Evolutionary conservation across 2,888 invertebrate genomes (phyloP).

Genomic region (Apoderus coryli): DNA sequence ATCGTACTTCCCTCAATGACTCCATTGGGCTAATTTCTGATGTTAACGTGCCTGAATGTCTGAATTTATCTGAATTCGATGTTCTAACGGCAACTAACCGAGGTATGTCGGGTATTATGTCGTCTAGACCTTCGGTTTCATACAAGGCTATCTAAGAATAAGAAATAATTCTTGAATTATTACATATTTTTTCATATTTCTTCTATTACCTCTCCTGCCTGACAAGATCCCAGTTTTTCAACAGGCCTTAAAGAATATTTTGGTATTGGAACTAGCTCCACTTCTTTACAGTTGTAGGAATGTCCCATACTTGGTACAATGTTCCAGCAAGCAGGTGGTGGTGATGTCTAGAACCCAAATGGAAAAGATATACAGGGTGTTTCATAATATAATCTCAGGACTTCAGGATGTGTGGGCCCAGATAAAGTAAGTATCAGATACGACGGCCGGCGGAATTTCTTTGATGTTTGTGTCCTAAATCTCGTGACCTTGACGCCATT

Average conservation of each 20-base stretch:
- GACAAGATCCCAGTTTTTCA: slow-evolving; percentile 42
- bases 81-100: slow-evolving; percentile 41
- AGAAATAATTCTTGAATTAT: too few relatives aligned
- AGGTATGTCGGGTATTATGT: slow-evolving; percentile 34
- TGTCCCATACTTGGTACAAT: slow-evolving; percentile 46
- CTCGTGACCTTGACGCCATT: too few relatives aligned
- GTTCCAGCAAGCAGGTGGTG: slow-evolving; percentile 44
- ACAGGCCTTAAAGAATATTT: slow-evolving; percentile 39
- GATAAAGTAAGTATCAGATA: too few relatives aligned
- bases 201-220: slow-evolving; percentile 40
- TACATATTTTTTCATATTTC: too few relatives aligned
- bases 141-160: slow-evolving; percentile 43
- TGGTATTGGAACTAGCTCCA: slow-evolving; percentile 40
- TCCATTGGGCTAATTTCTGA: slow-evolving; percentile 30
- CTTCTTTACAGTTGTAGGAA: slow-evolving; percentile 42
- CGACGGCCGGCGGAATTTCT: too few relatives aligned
- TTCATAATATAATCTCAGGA: too few relatives aligned
- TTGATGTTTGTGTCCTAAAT: too few relatives aligned
- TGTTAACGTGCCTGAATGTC: too few relatives aligned
- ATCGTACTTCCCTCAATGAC: slow-evolving; percentile 47
- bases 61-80: slow-evolving; percentile 31
- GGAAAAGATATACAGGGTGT: too few relatives aligned
- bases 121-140: slow-evolving; percentile 37
- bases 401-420: too few relatives aligned
- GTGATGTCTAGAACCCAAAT: slow-evolving; percentile 39